phyloP scores from a whole-genome alignment of 1,140 invertebrate genomes.

The Caenorhabditis remanei region DNA sequence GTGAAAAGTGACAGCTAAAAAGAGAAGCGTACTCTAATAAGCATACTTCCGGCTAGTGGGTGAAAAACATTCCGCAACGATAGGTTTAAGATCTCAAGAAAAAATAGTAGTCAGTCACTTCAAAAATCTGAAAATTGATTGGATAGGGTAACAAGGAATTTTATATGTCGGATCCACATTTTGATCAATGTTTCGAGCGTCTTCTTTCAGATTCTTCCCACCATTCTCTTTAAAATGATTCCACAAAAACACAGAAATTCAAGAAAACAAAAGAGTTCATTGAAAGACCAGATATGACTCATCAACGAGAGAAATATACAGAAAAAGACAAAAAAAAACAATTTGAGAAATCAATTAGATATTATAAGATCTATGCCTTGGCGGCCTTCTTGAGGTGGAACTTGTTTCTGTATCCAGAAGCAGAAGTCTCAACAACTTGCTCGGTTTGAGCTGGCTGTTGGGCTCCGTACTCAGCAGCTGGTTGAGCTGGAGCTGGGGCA shows the following conservation, averaged over 20 bases:
- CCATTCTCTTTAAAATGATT: too few relatives aligned
- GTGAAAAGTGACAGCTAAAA: too few relatives aligned
- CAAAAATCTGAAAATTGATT: too few relatives aligned
- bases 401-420: conserved; percentile 37
- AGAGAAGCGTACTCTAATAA: too few relatives aligned
- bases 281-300: conserved; percentile 28
- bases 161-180: too few relatives aligned
- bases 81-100: too few relatives aligned
- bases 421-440: conserved; percentile 35
- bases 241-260: not conserved
- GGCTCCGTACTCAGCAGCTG: conserved; percentile 50
- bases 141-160: too few relatives aligned
- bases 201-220: too few relatives aligned
- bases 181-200: too few relatives aligned
- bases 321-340: not conserved
- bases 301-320: conserved; percentile 37
- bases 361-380: conserved; percentile 24
- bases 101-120: too few relatives aligned
- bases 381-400: conserved; percentile 52
- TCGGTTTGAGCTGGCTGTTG: conserved; percentile 29
- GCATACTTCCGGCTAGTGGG: too few relatives aligned
- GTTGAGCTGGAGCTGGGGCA: conserved; percentile 44
- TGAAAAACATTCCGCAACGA: too few relatives aligned
- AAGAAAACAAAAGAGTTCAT: conserved; percentile 24
- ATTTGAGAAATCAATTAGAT: not conserved